These are phyloP conservation scores for Oeneis ivallda DNA, from an alignment of 2,888 invertebrate genomes.

Conservation along the genomic window DNA sequence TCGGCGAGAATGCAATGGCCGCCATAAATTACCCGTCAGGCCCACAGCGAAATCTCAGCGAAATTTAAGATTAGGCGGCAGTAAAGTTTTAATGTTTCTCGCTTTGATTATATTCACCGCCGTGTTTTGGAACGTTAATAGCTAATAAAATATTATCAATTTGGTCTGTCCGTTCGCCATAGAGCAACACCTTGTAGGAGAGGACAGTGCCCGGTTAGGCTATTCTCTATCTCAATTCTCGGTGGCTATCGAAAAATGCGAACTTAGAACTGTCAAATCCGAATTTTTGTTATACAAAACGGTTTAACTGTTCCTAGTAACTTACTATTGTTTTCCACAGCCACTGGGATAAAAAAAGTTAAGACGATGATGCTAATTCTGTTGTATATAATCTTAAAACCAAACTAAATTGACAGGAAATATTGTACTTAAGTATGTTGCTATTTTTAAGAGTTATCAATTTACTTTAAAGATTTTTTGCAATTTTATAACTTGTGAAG, in stretches of 20 bases:
- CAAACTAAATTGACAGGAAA: no score
- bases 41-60: conserved; percentile 65
- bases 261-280: no score
- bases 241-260: no score
- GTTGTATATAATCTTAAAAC: neutral
- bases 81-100: conserved; percentile 62
- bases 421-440: no score
- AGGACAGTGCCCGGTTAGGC: neutral
- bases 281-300: no score
- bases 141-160: conserved; percentile 38
- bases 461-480: no score
- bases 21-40: neutral
- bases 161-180: conserved; percentile 45
- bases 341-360: no score
- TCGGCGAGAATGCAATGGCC: neutral
- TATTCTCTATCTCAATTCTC: neutral
- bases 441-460: no score
- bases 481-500: no score
- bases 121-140: conserved; percentile 30
- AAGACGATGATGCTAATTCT: no score
- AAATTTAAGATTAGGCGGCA: conserved; percentile 73
- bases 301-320: no score
- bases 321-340: no score
- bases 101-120: conserved; percentile 40
- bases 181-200: neutral